phyloP scores from a whole-genome alignment of 2,113 vertebrate genomes.

The Gasterosteus nipponicus region DNA sequence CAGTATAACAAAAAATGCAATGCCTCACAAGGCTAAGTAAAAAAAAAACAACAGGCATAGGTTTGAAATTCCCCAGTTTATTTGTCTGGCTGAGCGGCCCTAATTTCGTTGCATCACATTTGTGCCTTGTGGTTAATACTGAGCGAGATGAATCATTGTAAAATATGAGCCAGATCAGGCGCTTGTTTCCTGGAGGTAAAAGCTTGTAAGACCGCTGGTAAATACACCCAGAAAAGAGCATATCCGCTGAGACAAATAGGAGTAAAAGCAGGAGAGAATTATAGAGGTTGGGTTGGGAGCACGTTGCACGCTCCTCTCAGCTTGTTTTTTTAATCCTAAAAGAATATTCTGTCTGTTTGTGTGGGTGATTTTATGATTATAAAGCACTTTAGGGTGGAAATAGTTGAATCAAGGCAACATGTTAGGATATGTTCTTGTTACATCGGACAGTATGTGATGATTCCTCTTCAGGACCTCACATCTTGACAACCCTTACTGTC shows the following conservation, averaged over 20 bases:
- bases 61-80: constrained; percentile 73
- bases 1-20: constrained; percentile 53
- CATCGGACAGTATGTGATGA: constrained; percentile 21
- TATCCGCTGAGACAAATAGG: constrained; percentile 64
- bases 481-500: constrained; percentile 51
- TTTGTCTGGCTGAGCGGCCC: constrained; percentile 74
- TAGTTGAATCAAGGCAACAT: neutral
- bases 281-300: constrained; percentile 9
- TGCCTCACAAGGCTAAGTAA: constrained; percentile 49
- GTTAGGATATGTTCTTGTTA: constrained; percentile 7
- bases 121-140: constrained; percentile 71
- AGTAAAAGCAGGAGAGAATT: constrained; percentile 50
- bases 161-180: constrained; percentile 74
- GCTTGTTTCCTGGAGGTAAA: constrained; percentile 77
- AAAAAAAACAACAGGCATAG: constrained; percentile 39
- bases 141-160: constrained; percentile 77
- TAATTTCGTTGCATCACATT: constrained; percentile 77
- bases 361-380: neutral
- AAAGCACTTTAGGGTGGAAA: constrained; percentile 3
- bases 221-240: constrained; percentile 75
- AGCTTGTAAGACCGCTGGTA: constrained; percentile 71
- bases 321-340: constrained; percentile 15
- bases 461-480: constrained; percentile 51
- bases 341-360: constrained; percentile 17
- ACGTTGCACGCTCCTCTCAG: constrained; percentile 29